Evolutionary conservation across 2,888 invertebrate genomes (phyloP), one percentile per base, ranked within the genome.

Genomic region (Strigamia transsilvanica): DNA sequence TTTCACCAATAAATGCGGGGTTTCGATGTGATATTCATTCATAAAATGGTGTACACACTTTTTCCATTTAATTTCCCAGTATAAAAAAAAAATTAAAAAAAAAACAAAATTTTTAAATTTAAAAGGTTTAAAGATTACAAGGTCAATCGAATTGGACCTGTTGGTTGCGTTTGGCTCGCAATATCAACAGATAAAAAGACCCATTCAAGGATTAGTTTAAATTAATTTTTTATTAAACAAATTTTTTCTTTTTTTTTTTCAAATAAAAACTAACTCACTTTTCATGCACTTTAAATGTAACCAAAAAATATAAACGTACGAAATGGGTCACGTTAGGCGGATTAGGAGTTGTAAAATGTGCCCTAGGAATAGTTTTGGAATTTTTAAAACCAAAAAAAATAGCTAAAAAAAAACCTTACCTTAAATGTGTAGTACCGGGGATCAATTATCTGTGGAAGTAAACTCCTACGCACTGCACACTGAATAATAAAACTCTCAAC

Each of bases 401-500:
- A 15, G 15, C 6, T 18, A 21, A 9, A 13, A n/a, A 5, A 4
- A 18, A 18, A 56, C n/a, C 56, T 56, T 56, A 56, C 56, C 56
- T 56, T 56, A 18, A 46, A 38, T 46, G 56, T 56, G 4, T n/a
- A 7, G 18, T 56, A 56, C 0, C 5, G 10, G 9, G 56, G 18
- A n/a, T n/a, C n/a, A 9, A n/a, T n/a, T 56, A 1, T 6, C 1
- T 5, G n/a, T 18, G 3, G 56, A 56, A 18, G 9, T 18, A 56
- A 56, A 56, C 18, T 56, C 56, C 56, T n/a, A 18, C 5, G 46
- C 46, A 46, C 18, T 56, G 56, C 56, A 56, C 56, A 18, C 27
- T 32, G 32, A 73, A 73, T 73, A 73, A 73, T 73, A 73, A 73
- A 56, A 56, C 56, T 27, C 73, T 73, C 32, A 32, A 27, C 23